Conservation (phyloP, 2,888 invertebrate species). For the Nebria brevicollis region DNA sequence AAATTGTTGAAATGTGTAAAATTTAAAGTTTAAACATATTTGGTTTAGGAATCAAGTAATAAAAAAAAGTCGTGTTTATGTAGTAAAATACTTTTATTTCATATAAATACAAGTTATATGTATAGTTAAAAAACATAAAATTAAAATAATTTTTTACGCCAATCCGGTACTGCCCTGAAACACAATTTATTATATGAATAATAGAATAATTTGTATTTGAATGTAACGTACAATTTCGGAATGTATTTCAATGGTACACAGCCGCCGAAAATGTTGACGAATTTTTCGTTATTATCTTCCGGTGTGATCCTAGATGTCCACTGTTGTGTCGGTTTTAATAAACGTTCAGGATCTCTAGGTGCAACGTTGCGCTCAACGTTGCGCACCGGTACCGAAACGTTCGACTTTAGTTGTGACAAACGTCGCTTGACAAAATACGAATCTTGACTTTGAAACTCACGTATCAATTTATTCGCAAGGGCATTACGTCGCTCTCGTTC, state of each 20-base stretch:
- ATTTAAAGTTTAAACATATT: no score
- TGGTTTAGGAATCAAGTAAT: background rate
- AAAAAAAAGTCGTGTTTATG: background rate
- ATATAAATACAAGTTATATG: background rate
- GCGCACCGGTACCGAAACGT: background rate
- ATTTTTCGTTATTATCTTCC: constrained; percentile 42
- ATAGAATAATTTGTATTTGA: background rate
- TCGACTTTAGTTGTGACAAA: constrained; percentile 49
- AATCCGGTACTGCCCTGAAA: constrained; percentile 55
- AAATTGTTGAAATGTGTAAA: no score
- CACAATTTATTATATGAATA: no score
- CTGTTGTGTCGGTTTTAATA: constrained; percentile 59
- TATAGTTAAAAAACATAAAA: background rate
- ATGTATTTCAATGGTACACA: constrained; percentile 44
- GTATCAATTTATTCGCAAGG: constrained; percentile 59
- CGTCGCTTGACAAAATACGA: constrained; percentile 54
- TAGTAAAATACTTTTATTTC: background rate
- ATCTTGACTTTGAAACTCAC: constrained; percentile 59
- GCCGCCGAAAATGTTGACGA: constrained; percentile 30
- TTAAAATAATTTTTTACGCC: constrained; percentile 51
- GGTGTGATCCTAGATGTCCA: constrained; percentile 53
- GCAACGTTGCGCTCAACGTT: background rate
- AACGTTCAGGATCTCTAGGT: constrained; percentile 57
- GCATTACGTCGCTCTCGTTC: constrained; percentile 50
- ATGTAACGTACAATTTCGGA: constrained; percentile 56